Percentiles rank a stretch among this genome's conserved stretches.
Evolutionary conservation across 2,797 vertebrate species (phyloP).

Genomic region (Morelia viridis): DNA sequence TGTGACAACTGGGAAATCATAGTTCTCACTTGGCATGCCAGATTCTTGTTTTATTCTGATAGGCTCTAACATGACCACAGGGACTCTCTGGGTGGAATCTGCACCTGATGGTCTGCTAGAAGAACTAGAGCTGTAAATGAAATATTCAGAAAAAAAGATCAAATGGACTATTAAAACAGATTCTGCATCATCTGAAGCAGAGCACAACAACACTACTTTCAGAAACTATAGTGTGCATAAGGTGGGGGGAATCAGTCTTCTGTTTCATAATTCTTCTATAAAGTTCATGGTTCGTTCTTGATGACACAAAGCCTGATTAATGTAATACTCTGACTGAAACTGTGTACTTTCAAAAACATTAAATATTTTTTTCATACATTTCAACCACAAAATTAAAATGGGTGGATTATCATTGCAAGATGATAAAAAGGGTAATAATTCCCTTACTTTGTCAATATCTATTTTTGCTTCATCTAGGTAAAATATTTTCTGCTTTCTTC

Average conservation of each 20-base stretch:
- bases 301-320: background rate
- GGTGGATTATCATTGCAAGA: background rate
- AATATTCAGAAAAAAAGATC: background rate
- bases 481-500: conserved; percentile 36
- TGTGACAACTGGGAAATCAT: conserved; percentile 78
- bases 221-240: background rate
- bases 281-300: background rate
- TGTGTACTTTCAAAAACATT: background rate
- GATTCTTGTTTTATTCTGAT: conserved; percentile 80
- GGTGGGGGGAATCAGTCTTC: background rate
- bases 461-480: conserved; percentile 34
- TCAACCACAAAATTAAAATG: background rate
- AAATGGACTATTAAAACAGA: background rate
- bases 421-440: background rate
- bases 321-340: background rate
- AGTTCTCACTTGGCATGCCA: conserved; percentile 67
- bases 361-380: background rate
- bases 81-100: conserved; percentile 78
- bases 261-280: background rate
- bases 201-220: background rate
- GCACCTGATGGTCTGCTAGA: conserved; percentile 78
- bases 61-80: conserved; percentile 77
- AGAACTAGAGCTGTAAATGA: conserved; percentile 73
- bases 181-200: background rate
- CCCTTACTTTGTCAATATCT: conserved; percentile 39